These are phyloP conservation scores for Hyles euphorbiae DNA, from an alignment of 1,140 invertebrate species.

Conservation along the genomic window DNA sequence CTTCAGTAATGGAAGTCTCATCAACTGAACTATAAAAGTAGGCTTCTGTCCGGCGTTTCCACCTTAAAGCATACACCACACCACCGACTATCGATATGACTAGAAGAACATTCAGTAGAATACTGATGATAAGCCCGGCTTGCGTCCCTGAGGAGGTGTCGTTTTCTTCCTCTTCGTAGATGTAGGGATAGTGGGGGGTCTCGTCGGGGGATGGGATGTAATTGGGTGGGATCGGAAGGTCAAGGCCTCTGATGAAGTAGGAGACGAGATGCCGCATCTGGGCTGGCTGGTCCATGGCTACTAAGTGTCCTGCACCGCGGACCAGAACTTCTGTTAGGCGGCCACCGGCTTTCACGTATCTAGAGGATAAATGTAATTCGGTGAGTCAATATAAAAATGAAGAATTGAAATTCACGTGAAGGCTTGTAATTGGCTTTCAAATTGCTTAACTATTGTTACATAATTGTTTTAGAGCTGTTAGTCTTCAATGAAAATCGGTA, in stretches of 20 bases:
- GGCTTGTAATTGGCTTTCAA: no score
- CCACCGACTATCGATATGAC: slow-evolving; percentile 26
- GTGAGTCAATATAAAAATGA: neutral
- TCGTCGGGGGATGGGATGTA: slow-evolving; percentile 16
- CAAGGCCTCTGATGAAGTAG: slow-evolving; percentile 77
- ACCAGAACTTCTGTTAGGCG: slow-evolving; percentile 86
- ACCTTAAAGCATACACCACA: slow-evolving; percentile 24
- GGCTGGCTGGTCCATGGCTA: slow-evolving; percentile 87
- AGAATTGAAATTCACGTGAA: no score
- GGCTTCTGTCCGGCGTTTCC: slow-evolving; percentile 28
- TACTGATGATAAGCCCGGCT: slow-evolving; percentile 34
- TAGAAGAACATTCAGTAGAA: slow-evolving; percentile 39
- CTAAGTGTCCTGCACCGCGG: slow-evolving; percentile 87
- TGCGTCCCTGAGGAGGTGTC: slow-evolving; percentile 8
- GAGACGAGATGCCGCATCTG: slow-evolving; percentile 83
- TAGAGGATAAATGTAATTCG: slow-evolving; percentile 19
- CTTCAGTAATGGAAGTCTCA: slow-evolving; percentile 19
- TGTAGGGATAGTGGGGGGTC: slow-evolving; percentile 18
- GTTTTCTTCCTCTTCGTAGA: slow-evolving; percentile 23
- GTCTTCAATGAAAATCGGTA: no score
- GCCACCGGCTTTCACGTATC: slow-evolving; percentile 83
- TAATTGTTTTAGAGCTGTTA: no score
- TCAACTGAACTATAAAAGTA: slow-evolving; percentile 29
- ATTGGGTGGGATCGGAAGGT: slow-evolving; percentile 19
- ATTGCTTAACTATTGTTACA: no score